A percentile compares a stretch with the other conserved stretches of the same genome.
Evolutionary conservation across 2,888 invertebrate species (phyloP).

Genomic region (Hipparchia semele): DNA sequence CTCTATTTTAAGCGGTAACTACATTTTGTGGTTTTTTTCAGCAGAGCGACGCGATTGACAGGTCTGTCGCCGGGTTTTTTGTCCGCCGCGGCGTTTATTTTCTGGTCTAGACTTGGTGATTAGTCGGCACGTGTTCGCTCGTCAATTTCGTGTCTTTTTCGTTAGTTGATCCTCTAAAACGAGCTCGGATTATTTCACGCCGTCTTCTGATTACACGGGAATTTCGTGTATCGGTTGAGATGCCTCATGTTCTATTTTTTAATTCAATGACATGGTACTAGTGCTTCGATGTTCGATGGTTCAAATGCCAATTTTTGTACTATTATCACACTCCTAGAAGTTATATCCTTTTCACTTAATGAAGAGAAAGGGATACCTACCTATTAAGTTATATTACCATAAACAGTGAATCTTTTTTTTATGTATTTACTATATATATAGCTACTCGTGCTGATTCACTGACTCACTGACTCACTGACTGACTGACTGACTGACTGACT

Average conservation of each 20-base stretch:
- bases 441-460: no score
- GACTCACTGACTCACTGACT: no score
- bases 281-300: neutral
- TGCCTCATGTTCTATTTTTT: neutral
- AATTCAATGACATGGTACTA: neutral
- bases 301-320: no score
- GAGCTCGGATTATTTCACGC: constrained; percentile 44
- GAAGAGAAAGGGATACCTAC: no score
- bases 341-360: no score
- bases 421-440: no score
- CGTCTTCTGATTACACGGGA: constrained; percentile 31
- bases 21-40: constrained; percentile 51
- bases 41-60: constrained; percentile 57
- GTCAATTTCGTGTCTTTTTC: constrained; percentile 52
- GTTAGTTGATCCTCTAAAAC: constrained; percentile 44
- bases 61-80: constrained; percentile 55
- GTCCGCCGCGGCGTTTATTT: constrained; percentile 51
- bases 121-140: constrained; percentile 61
- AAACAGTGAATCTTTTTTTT: no score
- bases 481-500: no score
- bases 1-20: constrained; percentile 63
- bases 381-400: no score
- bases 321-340: no score
- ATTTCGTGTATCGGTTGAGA: neutral
- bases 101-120: constrained; percentile 60